These are phyloP conservation scores for Sipha flava DNA, from an alignment of 1,140 invertebrate species.

Conservation along the genomic window DNA sequence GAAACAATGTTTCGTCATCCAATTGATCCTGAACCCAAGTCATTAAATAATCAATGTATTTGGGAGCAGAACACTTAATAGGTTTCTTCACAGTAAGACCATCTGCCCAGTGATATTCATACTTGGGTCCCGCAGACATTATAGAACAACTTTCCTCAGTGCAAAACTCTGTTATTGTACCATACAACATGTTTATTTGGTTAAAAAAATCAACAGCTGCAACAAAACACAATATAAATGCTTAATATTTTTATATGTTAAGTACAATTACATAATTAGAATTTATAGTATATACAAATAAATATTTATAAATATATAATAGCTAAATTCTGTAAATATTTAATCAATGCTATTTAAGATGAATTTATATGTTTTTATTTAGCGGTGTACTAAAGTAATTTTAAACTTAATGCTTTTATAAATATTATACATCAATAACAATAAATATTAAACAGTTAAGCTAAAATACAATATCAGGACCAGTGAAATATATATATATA, in stretches of 20 bases:
- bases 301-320: too few species aligned
- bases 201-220: conserved; percentile 98
- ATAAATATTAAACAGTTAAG: too few species aligned
- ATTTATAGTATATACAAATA: too few species aligned
- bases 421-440: too few species aligned
- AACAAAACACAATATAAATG: conserved; percentile 41
- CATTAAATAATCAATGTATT: conserved; percentile 99
- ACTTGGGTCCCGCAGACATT: conserved; percentile 96
- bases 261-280: not conserved
- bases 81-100: conserved; percentile 97
- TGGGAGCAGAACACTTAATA: conserved; percentile 97
- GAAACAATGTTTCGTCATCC: conserved; percentile 96
- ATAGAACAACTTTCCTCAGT: conserved; percentile 95
- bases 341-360: too few species aligned
- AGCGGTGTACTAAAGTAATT: too few species aligned
- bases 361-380: too few species aligned
- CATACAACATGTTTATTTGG: conserved; percentile 99
- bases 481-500: too few species aligned
- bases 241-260: too few species aligned
- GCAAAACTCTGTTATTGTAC: conserved; percentile 98
- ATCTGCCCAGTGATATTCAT: conserved; percentile 99
- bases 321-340: too few species aligned
- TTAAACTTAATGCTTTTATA: too few species aligned
- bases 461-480: too few species aligned
- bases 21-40: conserved; percentile 99